Evolutionary conservation across 2,888 invertebrate genomes (phyloP).

Genomic region (Trichacis sp.): DNA sequence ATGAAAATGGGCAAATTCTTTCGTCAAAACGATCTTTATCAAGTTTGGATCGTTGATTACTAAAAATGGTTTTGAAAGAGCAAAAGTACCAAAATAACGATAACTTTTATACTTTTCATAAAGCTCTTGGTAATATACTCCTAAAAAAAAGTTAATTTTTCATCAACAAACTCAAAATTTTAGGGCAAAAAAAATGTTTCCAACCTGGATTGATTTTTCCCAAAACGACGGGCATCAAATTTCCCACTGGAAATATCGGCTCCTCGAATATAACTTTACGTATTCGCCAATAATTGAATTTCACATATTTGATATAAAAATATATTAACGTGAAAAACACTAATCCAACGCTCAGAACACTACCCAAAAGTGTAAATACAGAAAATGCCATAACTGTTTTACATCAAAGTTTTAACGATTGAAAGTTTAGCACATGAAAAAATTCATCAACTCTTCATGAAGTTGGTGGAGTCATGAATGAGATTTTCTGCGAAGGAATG

Average conservation of each 20-base stretch:
- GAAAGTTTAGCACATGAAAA: too few relatives aligned
- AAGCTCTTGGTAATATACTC: not conserved
- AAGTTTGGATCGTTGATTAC: constrained; percentile 54
- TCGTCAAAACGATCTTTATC: constrained; percentile 49
- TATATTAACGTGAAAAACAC: constrained; percentile 17
- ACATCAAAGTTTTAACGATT: too few relatives aligned
- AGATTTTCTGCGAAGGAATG: too few relatives aligned
- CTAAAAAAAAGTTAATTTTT: constrained; percentile 1
- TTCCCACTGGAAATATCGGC: constrained; percentile 33
- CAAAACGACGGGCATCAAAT: constrained; percentile 18
- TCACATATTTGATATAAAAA: constrained; percentile 28
- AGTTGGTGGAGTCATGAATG: too few relatives aligned
- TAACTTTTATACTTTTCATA: constrained; percentile 18
- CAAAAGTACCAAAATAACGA: constrained; percentile 45
- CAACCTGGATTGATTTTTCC: constrained; percentile 34
- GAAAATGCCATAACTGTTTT: too few relatives aligned
- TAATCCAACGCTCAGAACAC: too few relatives aligned
- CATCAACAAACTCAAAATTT: too few relatives aligned
- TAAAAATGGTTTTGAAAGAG: constrained; percentile 45
- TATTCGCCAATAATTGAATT: constrained; percentile 34
- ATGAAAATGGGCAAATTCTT: constrained; percentile 55
- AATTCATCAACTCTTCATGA: too few relatives aligned
- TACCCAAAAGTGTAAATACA: too few relatives aligned
- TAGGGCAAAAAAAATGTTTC: too few relatives aligned
- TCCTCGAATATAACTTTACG: constrained; percentile 14